Conservation (phyloP, 2,797 vertebrate genomes). For the Poeciliopsis turneri region DNA sequence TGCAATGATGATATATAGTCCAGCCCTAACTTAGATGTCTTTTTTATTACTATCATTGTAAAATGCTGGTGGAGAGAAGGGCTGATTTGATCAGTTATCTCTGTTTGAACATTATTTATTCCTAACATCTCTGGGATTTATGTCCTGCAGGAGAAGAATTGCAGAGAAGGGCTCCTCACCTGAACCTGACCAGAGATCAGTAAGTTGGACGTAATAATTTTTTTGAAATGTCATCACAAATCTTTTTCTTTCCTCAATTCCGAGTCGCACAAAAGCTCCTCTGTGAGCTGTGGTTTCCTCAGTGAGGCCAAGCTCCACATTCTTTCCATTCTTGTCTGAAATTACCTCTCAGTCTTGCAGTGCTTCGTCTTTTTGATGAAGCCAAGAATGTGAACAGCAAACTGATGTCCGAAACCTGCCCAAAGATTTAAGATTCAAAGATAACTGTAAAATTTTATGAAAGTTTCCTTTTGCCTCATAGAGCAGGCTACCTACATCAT, state of each 20-base stretch:
- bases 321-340: conserved; percentile 13
- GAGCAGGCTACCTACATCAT: background rate
- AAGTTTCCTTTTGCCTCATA: background rate
- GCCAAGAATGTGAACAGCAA: conserved; percentile 2
- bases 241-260: background rate
- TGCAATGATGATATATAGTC: background rate
- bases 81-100: background rate
- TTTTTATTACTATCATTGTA: background rate
- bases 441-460: background rate
- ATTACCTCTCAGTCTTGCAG: conserved; percentile 17
- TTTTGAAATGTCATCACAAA: background rate
- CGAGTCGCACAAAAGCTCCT: conserved; percentile 3
- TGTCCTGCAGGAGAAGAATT: conserved; percentile 89
- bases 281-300: conserved; percentile 14
- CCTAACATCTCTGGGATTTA: background rate
- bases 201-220: conserved; percentile 72
- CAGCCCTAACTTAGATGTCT: background rate
- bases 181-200: conserved; percentile 91
- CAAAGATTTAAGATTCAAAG: background rate
- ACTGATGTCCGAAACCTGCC: background rate
- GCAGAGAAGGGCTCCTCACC: conserved; percentile 94
- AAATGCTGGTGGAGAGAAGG: background rate
- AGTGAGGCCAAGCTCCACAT: background rate
- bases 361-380: conserved; percentile 6
- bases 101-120: background rate